These are phyloP conservation scores for Ctenicera cuprea DNA, from an alignment of 2,888 invertebrate genomes.

Conservation along the genomic window DNA sequence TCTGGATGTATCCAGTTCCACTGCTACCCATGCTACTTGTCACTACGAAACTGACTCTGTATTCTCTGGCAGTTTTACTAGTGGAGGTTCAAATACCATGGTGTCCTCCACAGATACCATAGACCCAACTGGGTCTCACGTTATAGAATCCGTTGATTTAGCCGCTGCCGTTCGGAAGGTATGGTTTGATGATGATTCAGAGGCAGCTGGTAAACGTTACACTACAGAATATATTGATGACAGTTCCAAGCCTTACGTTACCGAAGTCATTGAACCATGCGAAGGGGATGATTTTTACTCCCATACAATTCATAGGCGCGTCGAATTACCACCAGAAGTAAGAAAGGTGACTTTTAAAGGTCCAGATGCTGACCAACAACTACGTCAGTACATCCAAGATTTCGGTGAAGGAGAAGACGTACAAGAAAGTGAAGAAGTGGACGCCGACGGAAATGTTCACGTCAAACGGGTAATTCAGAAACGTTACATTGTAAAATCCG, in stretches of 20 bases:
- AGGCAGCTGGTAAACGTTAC: constrained; percentile 61
- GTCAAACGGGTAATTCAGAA: constrained; percentile 73
- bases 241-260: constrained; percentile 71
- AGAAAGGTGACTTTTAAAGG: constrained; percentile 75
- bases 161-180: constrained; percentile 71
- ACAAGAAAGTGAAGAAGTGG: constrained; percentile 73
- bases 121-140: constrained; percentile 75
- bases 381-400: constrained; percentile 73
- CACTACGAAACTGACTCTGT: constrained; percentile 90
- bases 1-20: constrained; percentile 78
- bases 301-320: constrained; percentile 72
- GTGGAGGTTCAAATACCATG: constrained; percentile 89
- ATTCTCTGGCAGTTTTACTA: constrained; percentile 90
- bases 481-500: constrained; percentile 70
- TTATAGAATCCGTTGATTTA: constrained; percentile 72
- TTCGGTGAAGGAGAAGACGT: constrained; percentile 75
- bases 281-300: constrained; percentile 71
- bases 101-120: constrained; percentile 85
- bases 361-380: constrained; percentile 73
- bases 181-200: constrained; percentile 72
- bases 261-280: constrained; percentile 73
- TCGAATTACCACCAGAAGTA: constrained; percentile 74
- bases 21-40: constrained; percentile 88
- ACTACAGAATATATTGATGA: constrained; percentile 67
- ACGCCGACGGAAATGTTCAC: constrained; percentile 75